Evolutionary conservation across 2,888 invertebrate species (phyloP).

Genomic region (Yponomeuta malinellus): DNA sequence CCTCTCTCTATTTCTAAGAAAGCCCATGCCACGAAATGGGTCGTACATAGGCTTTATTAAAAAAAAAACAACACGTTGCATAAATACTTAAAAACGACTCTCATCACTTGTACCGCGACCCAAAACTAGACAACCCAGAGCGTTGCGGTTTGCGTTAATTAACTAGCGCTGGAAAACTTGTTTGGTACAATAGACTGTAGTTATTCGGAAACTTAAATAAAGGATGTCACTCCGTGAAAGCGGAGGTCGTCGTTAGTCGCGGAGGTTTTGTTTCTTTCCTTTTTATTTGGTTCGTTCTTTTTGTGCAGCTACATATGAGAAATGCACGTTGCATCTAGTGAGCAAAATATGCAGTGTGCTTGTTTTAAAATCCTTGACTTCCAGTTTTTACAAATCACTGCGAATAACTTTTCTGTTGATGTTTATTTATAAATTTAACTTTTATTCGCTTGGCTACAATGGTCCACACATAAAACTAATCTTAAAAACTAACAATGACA

Average conservation of each 20-base stretch:
- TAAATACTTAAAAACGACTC: not conserved
- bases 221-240: slow-evolving; percentile 16
- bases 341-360: not conserved
- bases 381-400: no score
- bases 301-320: not conserved
- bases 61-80: no score
- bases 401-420: no score
- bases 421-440: no score
- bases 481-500: no score
- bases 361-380: no score
- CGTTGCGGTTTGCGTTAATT: slow-evolving; percentile 61
- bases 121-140: slow-evolving; percentile 44
- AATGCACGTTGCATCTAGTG: not conserved
- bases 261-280: not conserved
- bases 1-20: no score
- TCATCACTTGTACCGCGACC: slow-evolving; percentile 15
- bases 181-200: slow-evolving; percentile 43
- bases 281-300: not conserved
- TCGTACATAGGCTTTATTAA: no score
- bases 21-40: no score
- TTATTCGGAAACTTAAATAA: slow-evolving; percentile 52
- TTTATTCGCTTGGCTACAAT: no score
- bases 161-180: slow-evolving; percentile 63
- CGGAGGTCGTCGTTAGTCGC: not conserved
- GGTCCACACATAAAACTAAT: no score